Evolutionary conservation across 2,113 vertebrate species (phyloP), one percentile per base, ranked within the genome.

Genomic region (Pangasianodon hypophthalmus): DNA sequence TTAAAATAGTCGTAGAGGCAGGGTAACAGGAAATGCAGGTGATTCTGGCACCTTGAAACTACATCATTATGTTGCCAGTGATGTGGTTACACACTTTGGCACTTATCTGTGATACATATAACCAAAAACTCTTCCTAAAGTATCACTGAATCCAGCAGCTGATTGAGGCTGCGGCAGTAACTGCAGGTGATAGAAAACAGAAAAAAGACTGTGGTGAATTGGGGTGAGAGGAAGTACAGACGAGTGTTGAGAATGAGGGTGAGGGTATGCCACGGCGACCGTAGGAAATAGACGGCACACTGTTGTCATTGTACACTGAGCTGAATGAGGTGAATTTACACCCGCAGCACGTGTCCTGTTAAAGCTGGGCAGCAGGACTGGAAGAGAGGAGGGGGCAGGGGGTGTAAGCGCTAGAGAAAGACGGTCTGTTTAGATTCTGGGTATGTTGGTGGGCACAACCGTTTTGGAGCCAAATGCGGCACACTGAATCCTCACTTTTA

Each of bases 261-360:
- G 94, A 94, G 93, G 91, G 93, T 93, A 86, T 81, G 84, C 48
- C 84, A 81, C 75, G 26, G 88, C 60, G 67, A 86, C 73, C 67
- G 75, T 81, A 90, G 84, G 73, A 90, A 86, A 90, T 86, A 90
- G 89, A 82, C 89, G 77, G 62, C 89, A 90, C 89, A 90, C 89
- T 94, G 92, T 92, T 94, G 93, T 95, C 94, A 93, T 92, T 94
- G 94, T 92, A 92, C 92, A 92, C 90, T 75, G 91, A 92, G 93
- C 93, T 95, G 94, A 95, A 95, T 94, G 92, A 90, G 92, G 92
- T 94, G 92, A 95, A 96, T 96, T 94, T 96, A 96, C 94, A 95
- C 92, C 95, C 94, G 50, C 94, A 94, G 94, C 95, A 96, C 94
- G 95, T 92, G 94, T 92, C 91, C 91, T 85, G 93, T 95, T 94